A percentile compares a stretch with the other conserved stretches of the same genome.
These are phyloP conservation scores for Globodera ellingtonae DNA, from an alignment of 1,140 invertebrate genomes.

Conservation along the genomic window DNA sequence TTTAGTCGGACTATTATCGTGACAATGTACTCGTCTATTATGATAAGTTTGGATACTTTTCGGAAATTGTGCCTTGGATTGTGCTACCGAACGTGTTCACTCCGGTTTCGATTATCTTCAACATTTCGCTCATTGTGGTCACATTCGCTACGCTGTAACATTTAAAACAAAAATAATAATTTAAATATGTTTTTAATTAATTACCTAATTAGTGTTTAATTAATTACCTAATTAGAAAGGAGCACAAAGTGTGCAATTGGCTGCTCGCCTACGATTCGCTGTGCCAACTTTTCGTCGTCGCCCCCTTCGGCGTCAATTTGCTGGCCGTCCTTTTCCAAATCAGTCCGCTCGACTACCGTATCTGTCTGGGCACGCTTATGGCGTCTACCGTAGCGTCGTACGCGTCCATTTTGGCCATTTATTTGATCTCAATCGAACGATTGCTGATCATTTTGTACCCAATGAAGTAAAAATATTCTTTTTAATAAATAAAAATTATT, in stretches of 20 bases:
- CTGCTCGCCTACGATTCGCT: conserved; percentile 21
- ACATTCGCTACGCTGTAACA: not conserved
- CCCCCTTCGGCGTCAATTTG: conserved; percentile 15
- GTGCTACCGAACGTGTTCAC: not conserved
- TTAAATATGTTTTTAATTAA: not conserved
- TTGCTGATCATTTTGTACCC: conserved; percentile 18
- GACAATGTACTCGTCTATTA: not conserved
- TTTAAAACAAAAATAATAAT: too few species aligned
- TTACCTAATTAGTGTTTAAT: too few species aligned
- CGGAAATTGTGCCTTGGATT: not conserved
- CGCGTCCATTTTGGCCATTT: conserved; percentile 21
- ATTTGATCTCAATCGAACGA: conserved; percentile 19
- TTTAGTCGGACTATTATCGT: not conserved
- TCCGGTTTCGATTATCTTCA: not conserved
- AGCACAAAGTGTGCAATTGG: conserved; percentile 16
- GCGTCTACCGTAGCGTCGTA: conserved; percentile 11
- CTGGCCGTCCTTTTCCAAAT: not conserved
- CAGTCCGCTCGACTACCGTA: conserved; percentile 7
- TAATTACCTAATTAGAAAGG: not conserved
- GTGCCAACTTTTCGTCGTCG: conserved; percentile 5
- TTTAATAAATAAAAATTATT: not conserved
- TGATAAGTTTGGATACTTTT: not conserved
- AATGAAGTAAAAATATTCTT: not conserved
- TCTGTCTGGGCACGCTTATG: conserved; percentile 14
- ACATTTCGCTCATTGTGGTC: not conserved